phyloP scores from a whole-genome alignment of 2,888 invertebrate genomes.

The Druceiella hillmani region DNA sequence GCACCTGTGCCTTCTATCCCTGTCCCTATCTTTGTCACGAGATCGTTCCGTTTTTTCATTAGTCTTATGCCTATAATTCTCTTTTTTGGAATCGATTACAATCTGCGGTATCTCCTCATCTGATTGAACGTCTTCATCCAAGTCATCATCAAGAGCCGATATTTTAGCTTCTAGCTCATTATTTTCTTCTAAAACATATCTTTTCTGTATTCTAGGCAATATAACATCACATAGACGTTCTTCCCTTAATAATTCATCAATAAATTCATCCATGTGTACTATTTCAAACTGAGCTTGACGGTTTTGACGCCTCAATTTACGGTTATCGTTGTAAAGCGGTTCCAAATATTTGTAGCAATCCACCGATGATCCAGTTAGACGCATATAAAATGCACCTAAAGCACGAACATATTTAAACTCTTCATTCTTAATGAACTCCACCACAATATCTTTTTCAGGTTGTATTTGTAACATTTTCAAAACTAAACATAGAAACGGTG shows the following conservation, averaged over 20 bases:
- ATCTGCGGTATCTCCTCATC: slow-evolving; percentile 53
- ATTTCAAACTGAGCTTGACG: slow-evolving; percentile 85
- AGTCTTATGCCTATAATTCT: slow-evolving; percentile 42
- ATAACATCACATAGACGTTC: slow-evolving; percentile 96
- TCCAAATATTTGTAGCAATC: slow-evolving; percentile 98
- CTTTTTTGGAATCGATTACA: slow-evolving; percentile 39
- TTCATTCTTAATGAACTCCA: slow-evolving; percentile 98
- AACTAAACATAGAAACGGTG: slow-evolving; percentile 91
- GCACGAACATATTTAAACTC: slow-evolving; percentile 99
- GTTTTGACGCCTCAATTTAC: slow-evolving; percentile 87
- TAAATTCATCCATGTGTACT: slow-evolving; percentile 96
- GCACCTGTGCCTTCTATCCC: no score
- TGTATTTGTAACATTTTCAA: slow-evolving; percentile 99
- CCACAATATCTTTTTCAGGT: slow-evolving; percentile 98
- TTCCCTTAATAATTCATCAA: slow-evolving; percentile 88
- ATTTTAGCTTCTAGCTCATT: slow-evolving; percentile 87
- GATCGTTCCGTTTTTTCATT: no score
- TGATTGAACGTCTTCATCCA: slow-evolving; percentile 75
- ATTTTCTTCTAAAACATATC: slow-evolving; percentile 88
- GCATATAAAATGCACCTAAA: slow-evolving; percentile 93
- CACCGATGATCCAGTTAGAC: slow-evolving; percentile 88
- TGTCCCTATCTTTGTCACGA: no score
- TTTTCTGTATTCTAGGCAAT: slow-evolving; percentile 87
- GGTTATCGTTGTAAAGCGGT: slow-evolving; percentile 94
- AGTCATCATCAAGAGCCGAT: slow-evolving; percentile 86